Evolutionary conservation across 1,140 invertebrate species (phyloP), one percentile per base, ranked within the genome.

Genomic region (Pollicipes pollicipes): DNA sequence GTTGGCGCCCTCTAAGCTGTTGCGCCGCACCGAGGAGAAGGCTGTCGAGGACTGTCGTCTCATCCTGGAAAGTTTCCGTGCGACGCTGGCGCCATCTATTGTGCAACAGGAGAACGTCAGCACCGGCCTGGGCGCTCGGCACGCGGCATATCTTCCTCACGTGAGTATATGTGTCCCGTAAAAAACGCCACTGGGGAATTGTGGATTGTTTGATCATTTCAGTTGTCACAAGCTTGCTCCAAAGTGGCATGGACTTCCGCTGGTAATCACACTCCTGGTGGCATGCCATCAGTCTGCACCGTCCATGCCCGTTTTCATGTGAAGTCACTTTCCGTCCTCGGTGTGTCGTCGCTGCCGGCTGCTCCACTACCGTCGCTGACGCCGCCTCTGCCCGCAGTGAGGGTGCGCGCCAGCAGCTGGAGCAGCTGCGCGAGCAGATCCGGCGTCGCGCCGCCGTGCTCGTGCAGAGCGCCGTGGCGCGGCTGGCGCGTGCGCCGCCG

Each of bases 131-230:
- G 90, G 90, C 91, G n/a, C 83, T 93, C 30, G 94, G 93, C 72
- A 93, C 94, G 78, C 83, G 92, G 63, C 93, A 96, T 77, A 90
- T 95, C 28, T 96, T 96, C 80, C 84, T 95, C 8, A 85, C 83
- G 83, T 84, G 76, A 71, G 66, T 29, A 24, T 45, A 45, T n/a
- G n/a, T n/a, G n/a, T n/a, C n/a, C n/a, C n/a, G n/a, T n/a, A n/a
- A n/a, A n/a, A n/a, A n/a, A n/a, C 0, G 28, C 35, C 30, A 70
- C n/a, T 16, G 26, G 70, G 26, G 13, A 69, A 32, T 24, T 13
- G 31, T 16, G 10, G 26, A 64, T 30, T 68, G 10, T 32, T 10
- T 63, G 26, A 21, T 37, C 21, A 26, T 32, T 63, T 28, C 30
- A 30, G 28, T 64, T 72, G 10, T 72, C 32, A 71, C 27, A 31